These are phyloP conservation scores for Cantharis flavilabris DNA, from an alignment of 2,888 invertebrate genomes.

Conservation along the genomic window DNA sequence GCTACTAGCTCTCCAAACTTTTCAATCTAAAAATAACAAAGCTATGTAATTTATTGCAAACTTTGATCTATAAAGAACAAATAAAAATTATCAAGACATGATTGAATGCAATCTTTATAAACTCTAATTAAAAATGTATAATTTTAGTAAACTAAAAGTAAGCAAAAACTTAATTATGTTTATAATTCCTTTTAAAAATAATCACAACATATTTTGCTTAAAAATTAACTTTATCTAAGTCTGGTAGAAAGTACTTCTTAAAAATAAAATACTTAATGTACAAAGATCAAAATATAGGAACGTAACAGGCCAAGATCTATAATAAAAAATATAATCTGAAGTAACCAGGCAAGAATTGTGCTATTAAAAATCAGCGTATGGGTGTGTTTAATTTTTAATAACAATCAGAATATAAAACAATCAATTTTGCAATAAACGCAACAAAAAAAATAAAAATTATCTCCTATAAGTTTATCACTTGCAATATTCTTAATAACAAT, in stretches of 20 bases:
- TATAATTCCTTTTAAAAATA: too few species aligned
- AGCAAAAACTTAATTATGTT: background rate
- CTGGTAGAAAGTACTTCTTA: background rate
- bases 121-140: background rate
- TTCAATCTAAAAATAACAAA: constrained; percentile 66
- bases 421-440: background rate
- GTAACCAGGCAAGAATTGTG: background rate
- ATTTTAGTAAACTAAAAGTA: background rate
- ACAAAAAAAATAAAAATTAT: background rate
- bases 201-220: too few species aligned
- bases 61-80: background rate
- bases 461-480: background rate
- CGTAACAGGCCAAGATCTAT: background rate
- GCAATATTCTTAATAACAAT: background rate
- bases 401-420: background rate
- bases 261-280: background rate
- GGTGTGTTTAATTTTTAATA: too few species aligned
- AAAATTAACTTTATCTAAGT: background rate
- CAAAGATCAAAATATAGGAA: background rate
- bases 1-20: constrained; percentile 78
- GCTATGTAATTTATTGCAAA: constrained; percentile 33
- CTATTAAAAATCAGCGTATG: background rate
- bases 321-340: background rate
- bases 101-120: background rate
- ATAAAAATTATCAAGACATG: background rate